Base-by-base conservation (phyloP, 2,113 vertebrate species). In the Acrocephalus kingi region DNA sequence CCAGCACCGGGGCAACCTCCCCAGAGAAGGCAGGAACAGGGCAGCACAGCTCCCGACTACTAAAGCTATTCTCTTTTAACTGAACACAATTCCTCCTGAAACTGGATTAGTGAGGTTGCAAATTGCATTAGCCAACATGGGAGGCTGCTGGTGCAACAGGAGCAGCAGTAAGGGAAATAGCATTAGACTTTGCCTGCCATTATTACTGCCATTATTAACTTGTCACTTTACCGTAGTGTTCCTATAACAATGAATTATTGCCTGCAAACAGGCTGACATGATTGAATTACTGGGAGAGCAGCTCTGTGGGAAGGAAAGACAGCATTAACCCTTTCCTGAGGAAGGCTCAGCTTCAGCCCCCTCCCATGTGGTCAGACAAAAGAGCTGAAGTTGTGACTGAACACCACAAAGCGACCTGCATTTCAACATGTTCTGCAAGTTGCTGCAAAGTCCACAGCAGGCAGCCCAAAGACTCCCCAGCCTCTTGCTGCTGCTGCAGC, bases 131-230 rank as follows among this genome's bases (percentile, higher is more conserved):
- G 93, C 55, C 93, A 96, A 94, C 94, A 95, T 89, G 91, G 89
- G 92, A 90, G 56, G 93, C 92, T 96, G 95, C 94, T 96, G 90
- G 82, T 91, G 89, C 82, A 96, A 97, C 81, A 91, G 87, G 84
- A 93, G 89, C 73, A 96, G 64, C 82, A 96, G 92, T 89, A 96
- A 77, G 67, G 88, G 89, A 97, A 97, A 96, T 76, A 97, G 92
- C 85, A 95, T 97, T 97, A 97, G 94, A 91, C 92, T 97, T 73
- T 87, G 79, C 87, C 92, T 95, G 92, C 93, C 95, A 97, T 97
- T 97, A 97, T 97, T 97, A 97, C 96, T 97, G 97, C 96, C 84
- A 94, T 97, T 97, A 97, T 97, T 97, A 97, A 97, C 97, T 97
- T 97, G 97, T 96, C 97, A 97, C 92, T 97, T 97, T 95, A 93